Conservation (phyloP, 2,888 invertebrate genomes). For the Furcula furcula region DNA sequence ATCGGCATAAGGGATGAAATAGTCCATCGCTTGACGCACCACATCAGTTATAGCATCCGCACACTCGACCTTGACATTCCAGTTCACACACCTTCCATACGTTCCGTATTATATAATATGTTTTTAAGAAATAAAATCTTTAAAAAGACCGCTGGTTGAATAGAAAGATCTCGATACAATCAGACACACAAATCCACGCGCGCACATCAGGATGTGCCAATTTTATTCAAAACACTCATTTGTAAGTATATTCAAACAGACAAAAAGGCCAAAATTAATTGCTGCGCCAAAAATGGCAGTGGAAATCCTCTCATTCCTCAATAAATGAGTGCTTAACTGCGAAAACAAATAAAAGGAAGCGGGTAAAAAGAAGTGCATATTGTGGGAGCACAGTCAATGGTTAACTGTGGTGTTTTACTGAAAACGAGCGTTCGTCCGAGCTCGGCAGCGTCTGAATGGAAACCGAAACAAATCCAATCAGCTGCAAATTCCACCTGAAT, state of each 20-base stretch:
- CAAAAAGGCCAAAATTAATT: conserved; percentile 42
- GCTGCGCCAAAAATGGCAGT: conserved; percentile 34
- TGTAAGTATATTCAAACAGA: conserved; percentile 17
- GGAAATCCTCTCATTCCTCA: conserved; percentile 31
- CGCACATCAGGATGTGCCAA: too few relatives aligned
- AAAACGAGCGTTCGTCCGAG: conserved; percentile 44
- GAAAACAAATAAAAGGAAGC: conserved; percentile 53
- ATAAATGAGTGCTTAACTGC: conserved; percentile 50
- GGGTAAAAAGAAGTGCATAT: conserved; percentile 52
- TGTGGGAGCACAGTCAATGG: conserved; percentile 52
- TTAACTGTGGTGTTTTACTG: conserved; percentile 49
- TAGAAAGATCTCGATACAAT: too few relatives aligned
- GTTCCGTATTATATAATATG: too few relatives aligned
- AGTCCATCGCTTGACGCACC: too few relatives aligned
- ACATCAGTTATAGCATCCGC: too few relatives aligned
- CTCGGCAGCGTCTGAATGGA: conserved; percentile 42
- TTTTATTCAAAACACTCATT: conserved; percentile 10
- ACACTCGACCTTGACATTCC: too few relatives aligned
- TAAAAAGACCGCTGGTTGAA: too few relatives aligned
- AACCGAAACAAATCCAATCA: conserved; percentile 68
- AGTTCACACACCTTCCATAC: too few relatives aligned
- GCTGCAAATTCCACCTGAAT: conserved; percentile 43
- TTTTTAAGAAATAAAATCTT: too few relatives aligned
- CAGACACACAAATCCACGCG: too few relatives aligned
- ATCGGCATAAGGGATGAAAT: too few relatives aligned